Percentiles rank a stretch among this genome's conserved stretches.
Conservation (phyloP, 2,888 invertebrate species). For the Drosophila buzzatii region DNA sequence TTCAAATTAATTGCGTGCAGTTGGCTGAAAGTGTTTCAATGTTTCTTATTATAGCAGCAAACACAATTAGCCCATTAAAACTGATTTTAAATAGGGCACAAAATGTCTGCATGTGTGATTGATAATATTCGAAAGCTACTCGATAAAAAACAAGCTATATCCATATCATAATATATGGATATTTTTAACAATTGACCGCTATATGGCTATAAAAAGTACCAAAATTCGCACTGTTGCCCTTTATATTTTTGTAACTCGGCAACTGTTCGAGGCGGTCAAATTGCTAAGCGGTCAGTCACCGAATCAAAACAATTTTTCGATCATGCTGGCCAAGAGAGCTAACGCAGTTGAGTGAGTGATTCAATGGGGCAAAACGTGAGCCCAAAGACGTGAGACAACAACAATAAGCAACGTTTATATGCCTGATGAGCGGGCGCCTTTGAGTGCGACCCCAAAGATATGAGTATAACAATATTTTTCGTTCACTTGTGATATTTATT, state of each 20-base stretch:
- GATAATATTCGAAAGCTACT: conserved; percentile 72
- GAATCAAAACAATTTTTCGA: conserved; percentile 70
- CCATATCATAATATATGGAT: conserved; percentile 8
- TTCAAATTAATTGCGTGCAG: conserved; percentile 17
- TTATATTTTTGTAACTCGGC: conserved; percentile 7
- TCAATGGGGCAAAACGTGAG: conserved; percentile 79
- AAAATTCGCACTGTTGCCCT: conserved; percentile 59
- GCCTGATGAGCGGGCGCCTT: conserved; percentile 80
- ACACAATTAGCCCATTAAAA: conserved; percentile 53
- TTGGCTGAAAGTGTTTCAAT: background rate
- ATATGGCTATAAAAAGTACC: background rate
- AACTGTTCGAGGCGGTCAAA: conserved; percentile 65
- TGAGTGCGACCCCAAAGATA: conserved; percentile 53
- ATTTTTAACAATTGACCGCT: conserved; percentile 38
- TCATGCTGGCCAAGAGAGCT: conserved; percentile 62
- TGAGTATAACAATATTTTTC: conserved; percentile 49
- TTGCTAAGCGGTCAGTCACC: conserved; percentile 73
- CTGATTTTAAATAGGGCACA: conserved; percentile 40
- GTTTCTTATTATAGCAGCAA: background rate
- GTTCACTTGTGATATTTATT: conserved; percentile 73
- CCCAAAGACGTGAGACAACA: conserved; percentile 71
- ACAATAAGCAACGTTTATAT: conserved; percentile 71
- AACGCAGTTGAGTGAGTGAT: conserved; percentile 63
- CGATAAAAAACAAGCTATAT: background rate
- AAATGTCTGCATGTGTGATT: conserved; percentile 62